These are phyloP conservation scores for Parnassius apollo DNA, from an alignment of 2,888 invertebrate species.

Conservation along the genomic window DNA sequence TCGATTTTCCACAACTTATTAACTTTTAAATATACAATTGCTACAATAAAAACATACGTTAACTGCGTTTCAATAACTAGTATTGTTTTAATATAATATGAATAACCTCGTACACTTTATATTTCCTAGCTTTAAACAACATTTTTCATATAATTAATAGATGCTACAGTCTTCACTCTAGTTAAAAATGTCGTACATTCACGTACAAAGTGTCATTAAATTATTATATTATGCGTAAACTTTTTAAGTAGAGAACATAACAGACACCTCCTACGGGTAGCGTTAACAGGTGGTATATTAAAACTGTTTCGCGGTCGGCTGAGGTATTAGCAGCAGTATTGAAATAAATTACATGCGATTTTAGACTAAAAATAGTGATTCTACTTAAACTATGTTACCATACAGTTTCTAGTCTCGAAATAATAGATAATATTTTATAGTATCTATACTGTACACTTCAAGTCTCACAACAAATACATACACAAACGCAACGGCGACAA, in stretches of 20 bases:
- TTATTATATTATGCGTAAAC: conserved; percentile 13
- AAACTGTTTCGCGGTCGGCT: conserved; percentile 34
- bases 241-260: conserved; percentile 23
- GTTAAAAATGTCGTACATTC: conserved; percentile 14
- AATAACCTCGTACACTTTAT: conserved; percentile 20
- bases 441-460: conserved; percentile 77
- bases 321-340: conserved; percentile 45
- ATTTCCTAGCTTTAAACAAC: conserved; percentile 20
- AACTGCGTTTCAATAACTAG: conserved; percentile 1
- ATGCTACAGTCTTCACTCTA: conserved; percentile 26
- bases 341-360: conserved; percentile 71
- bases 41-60: conserved; percentile 8
- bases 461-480: conserved; percentile 68
- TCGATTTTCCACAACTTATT: conserved; percentile 6
- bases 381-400: conserved; percentile 66
- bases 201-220: conserved; percentile 7
- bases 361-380: conserved; percentile 71
- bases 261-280: conserved; percentile 11
- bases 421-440: conserved; percentile 67
- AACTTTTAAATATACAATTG: conserved; percentile 4
- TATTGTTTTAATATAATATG: conserved; percentile 5
- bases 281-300: conserved; percentile 24
- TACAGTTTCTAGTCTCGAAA: conserved; percentile 62
- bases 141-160: conserved; percentile 21
- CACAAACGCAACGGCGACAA: conserved; percentile 44